Conservation (phyloP, 2,888 invertebrate species). For the Drosophila paranaensis region DNA sequence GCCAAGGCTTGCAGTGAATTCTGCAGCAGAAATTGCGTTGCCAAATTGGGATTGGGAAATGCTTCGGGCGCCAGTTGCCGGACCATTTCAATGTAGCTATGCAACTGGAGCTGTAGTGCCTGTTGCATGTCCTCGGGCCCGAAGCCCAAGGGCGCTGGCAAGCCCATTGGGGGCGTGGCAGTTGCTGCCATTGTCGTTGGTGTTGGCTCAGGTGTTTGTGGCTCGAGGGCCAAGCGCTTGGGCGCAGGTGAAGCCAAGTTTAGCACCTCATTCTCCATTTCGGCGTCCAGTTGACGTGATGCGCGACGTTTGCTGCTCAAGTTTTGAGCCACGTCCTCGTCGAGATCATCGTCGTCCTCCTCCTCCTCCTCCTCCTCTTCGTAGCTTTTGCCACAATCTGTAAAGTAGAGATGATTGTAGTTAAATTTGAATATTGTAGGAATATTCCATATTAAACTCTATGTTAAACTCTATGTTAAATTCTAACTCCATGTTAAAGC, state of each 20-base stretch:
- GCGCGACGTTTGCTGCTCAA: conserved; percentile 74
- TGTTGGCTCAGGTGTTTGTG: background rate
- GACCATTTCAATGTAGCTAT: conserved; percentile 84
- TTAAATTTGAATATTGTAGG: background rate
- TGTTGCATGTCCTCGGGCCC: conserved; percentile 82
- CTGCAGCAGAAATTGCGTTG: conserved; percentile 90
- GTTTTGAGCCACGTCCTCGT: conserved; percentile 67
- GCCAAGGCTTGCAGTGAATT: conserved; percentile 92
- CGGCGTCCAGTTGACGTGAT: conserved; percentile 54
- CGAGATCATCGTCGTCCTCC: conserved; percentile 27
- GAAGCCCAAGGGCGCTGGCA: conserved; percentile 59
- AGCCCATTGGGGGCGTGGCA: conserved; percentile 5
- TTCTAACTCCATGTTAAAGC: no score
- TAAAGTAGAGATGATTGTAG: conserved; percentile 12
- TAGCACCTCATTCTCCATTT: conserved; percentile 73
- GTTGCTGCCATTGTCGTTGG: conserved; percentile 1
- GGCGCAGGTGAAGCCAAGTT: conserved; percentile 76
- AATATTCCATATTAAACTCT: no score
- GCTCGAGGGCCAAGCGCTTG: conserved; percentile 57
- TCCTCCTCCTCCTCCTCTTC: conserved; percentile 68
- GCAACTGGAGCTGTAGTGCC: conserved; percentile 84
- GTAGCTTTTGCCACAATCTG: conserved; percentile 80
- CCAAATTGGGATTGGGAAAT: conserved; percentile 77
- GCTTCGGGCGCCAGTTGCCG: conserved; percentile 81
- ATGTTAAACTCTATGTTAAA: background rate